Conservation (phyloP, 2,113 vertebrate species). For the Colius striatus region DNA sequence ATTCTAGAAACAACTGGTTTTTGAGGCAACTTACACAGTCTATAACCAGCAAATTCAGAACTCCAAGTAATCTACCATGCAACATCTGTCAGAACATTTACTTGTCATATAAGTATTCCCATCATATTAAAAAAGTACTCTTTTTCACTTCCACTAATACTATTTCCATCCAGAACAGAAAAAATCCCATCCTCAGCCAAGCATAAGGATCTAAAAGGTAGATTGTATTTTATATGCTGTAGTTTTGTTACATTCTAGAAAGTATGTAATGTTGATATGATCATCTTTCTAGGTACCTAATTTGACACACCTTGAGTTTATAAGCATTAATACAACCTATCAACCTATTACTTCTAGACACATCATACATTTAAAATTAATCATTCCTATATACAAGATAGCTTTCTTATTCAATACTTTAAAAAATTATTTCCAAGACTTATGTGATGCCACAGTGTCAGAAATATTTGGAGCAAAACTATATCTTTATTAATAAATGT, state of each 20-base stretch:
- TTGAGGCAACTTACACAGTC: neutral
- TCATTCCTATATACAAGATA: neutral
- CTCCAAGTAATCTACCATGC: neutral
- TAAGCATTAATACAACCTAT: neutral
- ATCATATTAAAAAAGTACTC: neutral
- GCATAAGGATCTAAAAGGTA: neutral
- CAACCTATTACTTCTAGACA: neutral
- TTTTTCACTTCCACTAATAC: neutral
- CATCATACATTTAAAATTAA: neutral
- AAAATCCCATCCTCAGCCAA: neutral
- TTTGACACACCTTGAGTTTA: neutral
- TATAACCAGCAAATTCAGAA: neutral
- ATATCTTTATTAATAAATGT: neutral
- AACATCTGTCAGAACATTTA: neutral
- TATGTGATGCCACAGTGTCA: neutral
- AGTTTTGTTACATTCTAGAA: neutral
- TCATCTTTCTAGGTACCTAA: neutral
- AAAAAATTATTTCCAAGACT: neutral
- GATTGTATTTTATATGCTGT: neutral
- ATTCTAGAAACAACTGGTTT: neutral
- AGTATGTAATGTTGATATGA: neutral
- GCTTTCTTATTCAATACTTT: neutral
- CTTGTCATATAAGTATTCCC: neutral
- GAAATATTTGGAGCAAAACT: neutral
- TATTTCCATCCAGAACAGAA: neutral